Evolutionary conservation across 2,797 vertebrate species (phyloP).

Genomic region (Catostomus latipinnis): DNA sequence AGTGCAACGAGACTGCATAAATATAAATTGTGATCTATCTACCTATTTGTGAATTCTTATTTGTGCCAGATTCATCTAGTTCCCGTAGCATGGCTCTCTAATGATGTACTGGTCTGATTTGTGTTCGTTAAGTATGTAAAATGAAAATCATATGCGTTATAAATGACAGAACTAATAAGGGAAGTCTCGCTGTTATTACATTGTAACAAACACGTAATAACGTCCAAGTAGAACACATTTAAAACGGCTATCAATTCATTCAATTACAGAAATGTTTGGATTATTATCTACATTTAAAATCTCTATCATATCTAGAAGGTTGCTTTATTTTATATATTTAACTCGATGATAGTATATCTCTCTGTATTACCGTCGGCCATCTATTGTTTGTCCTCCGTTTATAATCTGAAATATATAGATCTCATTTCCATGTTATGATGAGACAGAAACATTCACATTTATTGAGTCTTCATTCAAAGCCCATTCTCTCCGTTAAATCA

Average conservation of each 20-base stretch:
- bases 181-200: background rate
- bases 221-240: background rate
- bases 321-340: constrained; percentile 4
- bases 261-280: background rate
- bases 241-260: background rate
- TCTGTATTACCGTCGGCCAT: constrained; percentile 29
- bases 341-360: constrained; percentile 7
- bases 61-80: background rate
- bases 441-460: constrained; percentile 69
- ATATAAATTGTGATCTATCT: background rate
- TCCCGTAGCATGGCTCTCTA: background rate
- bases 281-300: constrained; percentile 5
- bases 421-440: constrained; percentile 72
- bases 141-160: background rate
- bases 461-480: constrained; percentile 77
- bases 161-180: background rate
- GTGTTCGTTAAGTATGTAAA: background rate
- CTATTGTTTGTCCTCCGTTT: constrained; percentile 53
- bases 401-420: constrained; percentile 58
- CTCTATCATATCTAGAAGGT: background rate
- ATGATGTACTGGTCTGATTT: background rate
- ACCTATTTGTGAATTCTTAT: background rate
- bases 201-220: constrained; percentile 1
- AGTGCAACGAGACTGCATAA: background rate
- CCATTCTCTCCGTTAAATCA: constrained; percentile 73